phyloP scores from a whole-genome alignment of 2,113 vertebrate genomes.

The Stictonetta naevosa region DNA sequence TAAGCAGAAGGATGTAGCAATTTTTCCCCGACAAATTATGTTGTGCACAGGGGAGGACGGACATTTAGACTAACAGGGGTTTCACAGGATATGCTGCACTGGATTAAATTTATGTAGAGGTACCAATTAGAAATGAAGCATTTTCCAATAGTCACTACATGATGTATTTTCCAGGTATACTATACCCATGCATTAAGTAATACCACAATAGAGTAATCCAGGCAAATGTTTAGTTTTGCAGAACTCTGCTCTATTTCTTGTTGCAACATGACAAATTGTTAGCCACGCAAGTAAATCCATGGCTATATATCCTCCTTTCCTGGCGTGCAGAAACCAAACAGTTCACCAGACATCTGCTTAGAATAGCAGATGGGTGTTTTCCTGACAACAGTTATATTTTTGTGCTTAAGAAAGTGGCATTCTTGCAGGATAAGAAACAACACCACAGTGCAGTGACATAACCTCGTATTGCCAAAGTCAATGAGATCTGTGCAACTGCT shows the following conservation, averaged over 20 bases:
- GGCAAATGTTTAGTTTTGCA: background rate
- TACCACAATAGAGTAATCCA: background rate
- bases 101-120: background rate
- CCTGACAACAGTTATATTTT: background rate
- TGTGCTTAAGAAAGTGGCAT: background rate
- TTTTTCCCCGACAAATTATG: background rate
- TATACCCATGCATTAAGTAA: background rate
- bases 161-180: background rate
- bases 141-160: background rate
- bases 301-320: background rate
- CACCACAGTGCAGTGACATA: accelerated
- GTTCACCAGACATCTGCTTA: background rate
- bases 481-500: background rate
- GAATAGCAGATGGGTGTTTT: background rate
- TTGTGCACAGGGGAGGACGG: background rate
- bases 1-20: background rate
- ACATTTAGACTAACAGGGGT: background rate
- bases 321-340: background rate
- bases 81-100: background rate
- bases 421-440: background rate
- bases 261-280: background rate
- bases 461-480: background rate
- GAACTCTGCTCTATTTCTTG: background rate
- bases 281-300: background rate
- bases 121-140: background rate